phyloP scores from a whole-genome alignment of 2,113 vertebrate genomes.

The Microtus richardsoni region DNA sequence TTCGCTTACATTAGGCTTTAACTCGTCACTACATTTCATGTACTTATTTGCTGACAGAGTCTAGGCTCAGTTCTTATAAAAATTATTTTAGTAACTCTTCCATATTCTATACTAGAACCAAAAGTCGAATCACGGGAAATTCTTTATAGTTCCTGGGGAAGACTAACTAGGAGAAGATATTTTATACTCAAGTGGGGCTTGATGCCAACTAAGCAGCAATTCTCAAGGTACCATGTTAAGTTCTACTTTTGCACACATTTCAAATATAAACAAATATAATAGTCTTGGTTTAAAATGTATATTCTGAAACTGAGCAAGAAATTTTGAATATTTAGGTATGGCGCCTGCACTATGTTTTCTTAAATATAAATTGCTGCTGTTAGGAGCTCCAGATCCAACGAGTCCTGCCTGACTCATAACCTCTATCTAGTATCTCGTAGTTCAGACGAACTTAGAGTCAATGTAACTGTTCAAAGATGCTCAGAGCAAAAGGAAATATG shows the following conservation, averaged over 20 bases:
- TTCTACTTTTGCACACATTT: constrained; percentile 45
- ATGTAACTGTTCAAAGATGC: not conserved
- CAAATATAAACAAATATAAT: not conserved
- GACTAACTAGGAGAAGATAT: constrained; percentile 39
- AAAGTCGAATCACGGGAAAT: not conserved
- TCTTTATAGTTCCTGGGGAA: not conserved
- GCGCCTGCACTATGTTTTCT: not conserved
- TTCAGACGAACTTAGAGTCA: not conserved
- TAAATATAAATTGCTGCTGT: not conserved
- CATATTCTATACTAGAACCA: not conserved
- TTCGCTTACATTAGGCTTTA: constrained; percentile 9
- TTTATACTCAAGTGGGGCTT: not conserved
- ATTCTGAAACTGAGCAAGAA: constrained; percentile 20
- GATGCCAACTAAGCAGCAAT: not conserved
- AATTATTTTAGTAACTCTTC: constrained; percentile 24
- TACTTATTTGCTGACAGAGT: constrained; percentile 25
- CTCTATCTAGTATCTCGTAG: not conserved
- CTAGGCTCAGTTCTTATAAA: constrained; percentile 30
- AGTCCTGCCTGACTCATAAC: not conserved
- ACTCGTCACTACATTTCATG: constrained; percentile 51
- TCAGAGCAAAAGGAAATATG: not conserved
- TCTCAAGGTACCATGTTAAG: not conserved
- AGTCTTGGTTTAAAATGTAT: not conserved
- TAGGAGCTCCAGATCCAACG: not conserved
- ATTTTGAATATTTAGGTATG: not conserved